Base-by-base conservation (phyloP, 2,888 invertebrate species). In the Boloria euphrosyne region DNA sequence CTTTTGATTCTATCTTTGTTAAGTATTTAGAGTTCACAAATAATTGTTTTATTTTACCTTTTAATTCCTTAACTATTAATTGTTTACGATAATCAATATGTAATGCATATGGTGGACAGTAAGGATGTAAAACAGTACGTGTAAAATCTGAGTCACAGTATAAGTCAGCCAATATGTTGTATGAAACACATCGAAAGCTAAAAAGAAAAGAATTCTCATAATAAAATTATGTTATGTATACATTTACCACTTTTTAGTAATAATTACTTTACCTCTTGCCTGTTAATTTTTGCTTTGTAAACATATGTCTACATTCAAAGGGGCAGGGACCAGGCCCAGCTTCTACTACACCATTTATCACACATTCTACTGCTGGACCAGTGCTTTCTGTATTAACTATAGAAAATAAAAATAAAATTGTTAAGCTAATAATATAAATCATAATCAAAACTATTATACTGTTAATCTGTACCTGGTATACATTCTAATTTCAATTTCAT, bases 101-200 rank as follows among this genome's bases (percentile, higher is more conserved):
- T 50, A 98, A 89, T 3, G 96, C 97, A 86, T 96, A 95, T 2
- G 95, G 89, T 10, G 97, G 96, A 80, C 98, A 98, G 78, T 98
- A 97, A 0, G 96, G 95, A 86, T 96, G 96, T 1, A 98, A 90
- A 61, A 94, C 93, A 60, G 92, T 93, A 77, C 96, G 93, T 0
- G 96, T 94, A 80, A 93, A 94, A 70, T 97, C 97, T 0, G 97
- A 96, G 82, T 98, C 97, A 69, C 98, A 96, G 85, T 98, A 99
- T 31, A 96, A 85, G 89, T 98, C 97, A 4, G 99, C 98, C 74
- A 99, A 89, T 75, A 98, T 95, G 82, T 99, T 99, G 81, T 99
- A 99, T 0, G 95, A 94, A 4, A 97, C 94, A 68, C 98, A 94
- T 58, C 99, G 94, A 77, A 97, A 95, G 77, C 95, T 95, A 81